A percentile compares a stretch with the other conserved stretches of the same genome.
These are phyloP conservation scores for Henicopernis longicauda DNA, from an alignment of 2,113 vertebrate genomes.

Conservation along the genomic window DNA sequence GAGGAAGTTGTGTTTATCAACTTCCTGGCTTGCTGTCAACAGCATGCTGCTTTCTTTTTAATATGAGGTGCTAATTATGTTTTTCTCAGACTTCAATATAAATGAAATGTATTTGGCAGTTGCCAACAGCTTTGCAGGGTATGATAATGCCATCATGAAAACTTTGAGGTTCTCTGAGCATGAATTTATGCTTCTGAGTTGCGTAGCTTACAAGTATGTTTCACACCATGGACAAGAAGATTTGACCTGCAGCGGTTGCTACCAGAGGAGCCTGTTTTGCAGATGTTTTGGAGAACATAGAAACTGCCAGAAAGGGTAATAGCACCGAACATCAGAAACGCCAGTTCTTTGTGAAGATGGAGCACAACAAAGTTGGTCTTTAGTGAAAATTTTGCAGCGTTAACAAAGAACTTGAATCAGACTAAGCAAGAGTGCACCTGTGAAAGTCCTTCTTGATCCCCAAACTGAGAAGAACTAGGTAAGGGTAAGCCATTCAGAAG, in stretches of 20 bases:
- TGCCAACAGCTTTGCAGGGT: constrained; percentile 28
- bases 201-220: not conserved
- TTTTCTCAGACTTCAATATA: constrained; percentile 41
- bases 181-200: not conserved
- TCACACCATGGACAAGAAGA: not conserved
- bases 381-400: not conserved
- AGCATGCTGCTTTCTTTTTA: constrained; percentile 10
- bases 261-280: not conserved
- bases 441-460: not conserved
- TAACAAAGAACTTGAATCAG: not conserved
- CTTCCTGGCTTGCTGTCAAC: constrained; percentile 47
- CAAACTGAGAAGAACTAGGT: not conserved
- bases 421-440: not conserved
- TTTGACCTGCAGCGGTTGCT: not conserved
- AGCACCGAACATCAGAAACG: not conserved
- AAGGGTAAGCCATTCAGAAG: not conserved
- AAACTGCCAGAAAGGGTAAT: not conserved
- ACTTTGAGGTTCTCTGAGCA: not conserved
- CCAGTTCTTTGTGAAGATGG: not conserved
- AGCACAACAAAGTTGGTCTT: not conserved
- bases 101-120: constrained; percentile 46
- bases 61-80: constrained; percentile 58
- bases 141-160: not conserved
- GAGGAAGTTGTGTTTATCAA: constrained; percentile 54
- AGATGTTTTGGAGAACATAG: not conserved